phyloP scores from a whole-genome alignment of 1,140 invertebrate species.

The Drosophila eugracilis region DNA sequence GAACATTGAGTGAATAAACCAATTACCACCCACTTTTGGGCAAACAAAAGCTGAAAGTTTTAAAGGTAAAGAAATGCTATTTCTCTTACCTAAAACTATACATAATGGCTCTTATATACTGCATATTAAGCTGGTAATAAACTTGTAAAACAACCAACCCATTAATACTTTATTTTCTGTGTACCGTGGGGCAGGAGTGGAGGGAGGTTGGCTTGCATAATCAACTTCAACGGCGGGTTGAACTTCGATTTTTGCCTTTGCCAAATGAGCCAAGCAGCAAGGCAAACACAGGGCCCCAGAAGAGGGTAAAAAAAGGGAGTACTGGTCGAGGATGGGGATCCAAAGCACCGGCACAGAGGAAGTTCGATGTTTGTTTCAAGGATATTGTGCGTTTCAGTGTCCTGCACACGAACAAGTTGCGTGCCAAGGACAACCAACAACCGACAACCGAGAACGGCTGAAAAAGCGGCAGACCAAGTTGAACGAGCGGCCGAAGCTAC shows the following conservation, averaged over 20 bases:
- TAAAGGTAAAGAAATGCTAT: not conserved
- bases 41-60: conserved; percentile 10
- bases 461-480: conserved; percentile 29
- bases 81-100: too few species aligned
- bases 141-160: not conserved
- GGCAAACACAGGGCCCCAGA: conserved; percentile 11
- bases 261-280: conserved; percentile 44
- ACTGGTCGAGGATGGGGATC: not conserved
- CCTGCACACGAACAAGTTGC: conserved; percentile 68
- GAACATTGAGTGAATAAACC: conserved; percentile 19
- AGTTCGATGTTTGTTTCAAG: conserved; percentile 59
- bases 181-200: not conserved
- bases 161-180: conserved; percentile 4
- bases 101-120: not conserved
- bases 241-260: conserved; percentile 61
- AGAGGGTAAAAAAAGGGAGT: not conserved
- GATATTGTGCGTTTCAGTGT: conserved; percentile 68
- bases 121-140: not conserved
- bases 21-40: conserved; percentile 21
- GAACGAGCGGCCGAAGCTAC: conserved; percentile 27
- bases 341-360: conserved; percentile 24
- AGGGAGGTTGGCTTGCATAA: conserved; percentile 69
- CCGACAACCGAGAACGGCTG: too few species aligned
- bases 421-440: conserved; percentile 77
- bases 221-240: conserved; percentile 49